phyloP scores from a whole-genome alignment of 2,113 vertebrate genomes.

The Cygnus buccinator region DNA sequence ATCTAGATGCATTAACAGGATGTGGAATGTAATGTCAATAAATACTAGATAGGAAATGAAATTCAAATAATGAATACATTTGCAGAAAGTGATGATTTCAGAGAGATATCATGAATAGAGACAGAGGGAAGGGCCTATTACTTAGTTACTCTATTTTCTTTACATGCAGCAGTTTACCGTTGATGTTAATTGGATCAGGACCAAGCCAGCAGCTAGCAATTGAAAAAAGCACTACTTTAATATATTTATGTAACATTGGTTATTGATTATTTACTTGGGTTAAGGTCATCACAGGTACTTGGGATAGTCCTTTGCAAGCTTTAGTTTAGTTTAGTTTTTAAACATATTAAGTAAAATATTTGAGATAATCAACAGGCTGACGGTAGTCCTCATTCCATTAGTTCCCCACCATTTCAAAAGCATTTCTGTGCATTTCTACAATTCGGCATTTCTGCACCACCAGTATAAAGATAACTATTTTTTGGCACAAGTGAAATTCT shows the following conservation, averaged over 20 bases:
- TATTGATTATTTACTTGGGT: background rate
- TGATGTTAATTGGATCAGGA: background rate
- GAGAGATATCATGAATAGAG: background rate
- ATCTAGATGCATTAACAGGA: conserved; percentile 2
- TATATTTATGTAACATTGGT: background rate
- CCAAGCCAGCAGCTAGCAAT: background rate
- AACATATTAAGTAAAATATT: background rate
- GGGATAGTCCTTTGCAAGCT: background rate
- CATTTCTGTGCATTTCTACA: background rate
- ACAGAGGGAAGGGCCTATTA: background rate
- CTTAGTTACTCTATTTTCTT: background rate
- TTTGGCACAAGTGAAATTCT: background rate
- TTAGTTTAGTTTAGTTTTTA: background rate
- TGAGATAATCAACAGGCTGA: background rate
- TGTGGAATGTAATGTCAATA: background rate
- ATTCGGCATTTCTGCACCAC: background rate
- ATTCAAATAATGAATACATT: conserved; percentile 18
- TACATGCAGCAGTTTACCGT: background rate
- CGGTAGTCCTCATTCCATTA: background rate
- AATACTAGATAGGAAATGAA: conserved; percentile 16
- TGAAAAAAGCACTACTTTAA: background rate
- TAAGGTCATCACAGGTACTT: background rate
- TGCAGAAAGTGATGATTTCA: background rate
- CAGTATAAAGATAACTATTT: background rate
- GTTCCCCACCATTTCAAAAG: background rate